phyloP scores from a whole-genome alignment of 2,113 vertebrate genomes.

The Xenopus borealis region DNA sequence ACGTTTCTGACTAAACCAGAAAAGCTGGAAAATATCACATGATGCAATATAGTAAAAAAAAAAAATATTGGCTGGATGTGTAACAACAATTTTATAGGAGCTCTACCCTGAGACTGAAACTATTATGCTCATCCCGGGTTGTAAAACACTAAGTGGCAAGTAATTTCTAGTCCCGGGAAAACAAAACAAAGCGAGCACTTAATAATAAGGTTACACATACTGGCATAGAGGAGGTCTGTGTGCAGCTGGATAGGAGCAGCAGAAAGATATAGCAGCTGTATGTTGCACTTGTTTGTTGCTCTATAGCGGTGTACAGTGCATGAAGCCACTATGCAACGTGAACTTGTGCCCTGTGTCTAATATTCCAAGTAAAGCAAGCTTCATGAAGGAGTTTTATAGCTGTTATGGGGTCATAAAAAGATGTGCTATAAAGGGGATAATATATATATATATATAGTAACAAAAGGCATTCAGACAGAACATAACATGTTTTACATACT shows the following conservation, averaged over 20 bases:
- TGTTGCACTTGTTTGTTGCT: no score
- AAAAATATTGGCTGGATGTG: background rate
- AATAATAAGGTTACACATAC: conserved; percentile 10
- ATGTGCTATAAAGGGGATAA: no score
- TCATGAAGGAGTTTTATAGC: no score
- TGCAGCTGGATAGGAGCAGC: conserved; percentile 8
- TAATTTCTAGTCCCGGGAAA: conserved; percentile 22
- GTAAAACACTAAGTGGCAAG: conserved; percentile 30
- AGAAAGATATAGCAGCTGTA: no score
- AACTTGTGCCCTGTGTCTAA: no score
- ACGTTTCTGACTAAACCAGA: background rate
- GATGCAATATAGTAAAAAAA: background rate
- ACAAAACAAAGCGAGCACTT: conserved; percentile 25
- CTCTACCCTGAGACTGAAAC: background rate
- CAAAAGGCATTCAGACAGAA: no score
- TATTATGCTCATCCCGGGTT: background rate
- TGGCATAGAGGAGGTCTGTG: background rate
- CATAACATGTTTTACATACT: no score
- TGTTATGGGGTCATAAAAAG: no score
- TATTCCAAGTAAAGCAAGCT: no score
- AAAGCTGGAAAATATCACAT: background rate
- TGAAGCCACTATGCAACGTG: no score
- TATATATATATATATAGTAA: no score
- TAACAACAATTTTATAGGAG: conserved; percentile 8
- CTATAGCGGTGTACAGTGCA: no score